A percentile compares a stretch with the other conserved stretches of the same genome.
Evolutionary conservation across 30 jellyfish, hydroid and myxozoan genomes (phyloP).

Genomic region (Chrysaora quinquecirrha): DNA sequence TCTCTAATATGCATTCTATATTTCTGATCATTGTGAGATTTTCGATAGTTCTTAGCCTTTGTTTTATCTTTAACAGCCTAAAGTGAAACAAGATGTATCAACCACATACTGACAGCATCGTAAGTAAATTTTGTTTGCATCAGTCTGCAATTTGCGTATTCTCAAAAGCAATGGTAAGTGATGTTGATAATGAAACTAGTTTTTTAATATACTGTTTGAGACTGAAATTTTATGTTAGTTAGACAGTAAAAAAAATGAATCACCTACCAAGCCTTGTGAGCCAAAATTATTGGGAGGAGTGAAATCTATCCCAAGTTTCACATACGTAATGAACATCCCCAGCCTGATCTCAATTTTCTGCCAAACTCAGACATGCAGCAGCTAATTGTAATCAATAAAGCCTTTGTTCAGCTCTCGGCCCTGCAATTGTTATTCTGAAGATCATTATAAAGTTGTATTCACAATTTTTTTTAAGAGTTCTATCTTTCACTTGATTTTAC

Average conservation of each 20-base stretch:
- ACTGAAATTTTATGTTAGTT: not conserved
- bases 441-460: no score
- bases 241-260: not conserved
- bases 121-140: not conserved
- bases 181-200: not conserved
- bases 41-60: not conserved
- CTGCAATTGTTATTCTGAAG: no score
- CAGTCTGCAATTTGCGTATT: not conserved
- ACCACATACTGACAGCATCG: not conserved
- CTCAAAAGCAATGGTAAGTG: not conserved
- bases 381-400: no score
- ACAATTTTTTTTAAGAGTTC: no score
- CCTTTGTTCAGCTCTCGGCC: no score
- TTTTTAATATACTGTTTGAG: not conserved
- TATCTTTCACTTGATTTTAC: no score
- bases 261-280: not conserved
- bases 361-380: no score
- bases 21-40: not conserved
- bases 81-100: not conserved
- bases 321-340: no score
- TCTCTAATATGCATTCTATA: not conserved
- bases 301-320: no score
- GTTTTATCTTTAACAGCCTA: not conserved
- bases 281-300: no score
- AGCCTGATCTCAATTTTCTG: no score